Evolutionary conservation across 2,888 invertebrate species (phyloP).

Genomic region (Trachelus troglodyta): DNA sequence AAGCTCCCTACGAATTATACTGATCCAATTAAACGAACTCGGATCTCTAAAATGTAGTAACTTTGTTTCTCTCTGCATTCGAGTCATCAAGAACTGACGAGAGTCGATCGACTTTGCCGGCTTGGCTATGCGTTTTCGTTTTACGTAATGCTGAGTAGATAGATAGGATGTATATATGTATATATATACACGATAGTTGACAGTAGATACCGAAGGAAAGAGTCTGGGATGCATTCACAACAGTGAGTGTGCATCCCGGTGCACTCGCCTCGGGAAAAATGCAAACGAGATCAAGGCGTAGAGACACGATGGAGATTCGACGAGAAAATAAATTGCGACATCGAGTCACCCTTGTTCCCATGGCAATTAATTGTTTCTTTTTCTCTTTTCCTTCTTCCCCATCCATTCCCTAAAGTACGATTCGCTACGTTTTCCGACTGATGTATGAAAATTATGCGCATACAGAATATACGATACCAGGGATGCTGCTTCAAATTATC

Average conservation of each 20-base stretch:
- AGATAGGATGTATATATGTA: background rate
- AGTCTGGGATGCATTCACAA: background rate
- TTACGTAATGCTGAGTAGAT: background rate
- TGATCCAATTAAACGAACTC: background rate
- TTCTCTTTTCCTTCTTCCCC: background rate
- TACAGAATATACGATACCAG: background rate
- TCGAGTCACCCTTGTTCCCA: background rate
- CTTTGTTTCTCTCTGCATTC: background rate
- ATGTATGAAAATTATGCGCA: background rate
- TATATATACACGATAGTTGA: background rate
- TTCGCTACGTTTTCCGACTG: background rate
- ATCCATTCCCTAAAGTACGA: background rate
- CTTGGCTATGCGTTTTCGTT: background rate
- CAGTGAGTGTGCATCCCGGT: background rate
- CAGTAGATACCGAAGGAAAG: background rate
- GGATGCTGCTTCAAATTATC: background rate
- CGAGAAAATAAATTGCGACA: background rate
- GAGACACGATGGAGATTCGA: background rate
- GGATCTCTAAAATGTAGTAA: background rate
- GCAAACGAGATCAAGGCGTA: background rate
- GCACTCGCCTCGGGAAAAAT: background rate
- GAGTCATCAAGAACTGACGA: background rate
- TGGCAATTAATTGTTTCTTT: background rate
- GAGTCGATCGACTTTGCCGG: background rate
- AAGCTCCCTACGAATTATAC: background rate